phyloP scores from a whole-genome alignment of 2,888 invertebrate species.

The Tetragonula carbonaria region DNA sequence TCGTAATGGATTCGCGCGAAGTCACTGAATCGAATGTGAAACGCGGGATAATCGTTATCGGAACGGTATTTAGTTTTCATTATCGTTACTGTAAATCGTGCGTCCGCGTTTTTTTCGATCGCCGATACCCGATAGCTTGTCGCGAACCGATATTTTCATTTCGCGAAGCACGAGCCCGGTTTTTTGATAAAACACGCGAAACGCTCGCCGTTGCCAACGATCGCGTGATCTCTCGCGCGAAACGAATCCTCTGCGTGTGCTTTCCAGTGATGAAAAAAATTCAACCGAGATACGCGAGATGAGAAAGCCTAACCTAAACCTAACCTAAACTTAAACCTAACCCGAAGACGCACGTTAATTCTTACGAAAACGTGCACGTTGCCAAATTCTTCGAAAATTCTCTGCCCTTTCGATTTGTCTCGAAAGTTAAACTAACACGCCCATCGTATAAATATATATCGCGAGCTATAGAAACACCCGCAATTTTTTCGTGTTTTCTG shows the following conservation, averaged over 20 bases:
- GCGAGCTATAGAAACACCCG: too few species aligned
- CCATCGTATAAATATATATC: too few species aligned
- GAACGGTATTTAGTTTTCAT: conserved; percentile 42
- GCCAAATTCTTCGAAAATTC: too few species aligned
- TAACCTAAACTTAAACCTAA: background rate
- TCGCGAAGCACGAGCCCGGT: conserved; percentile 2
- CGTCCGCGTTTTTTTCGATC: conserved; percentile 36
- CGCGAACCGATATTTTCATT: conserved; percentile 43
- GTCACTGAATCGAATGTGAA: conserved; percentile 27
- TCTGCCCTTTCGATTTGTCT: too few species aligned
- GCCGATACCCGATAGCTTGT: conserved; percentile 35
- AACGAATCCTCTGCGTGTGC: background rate
- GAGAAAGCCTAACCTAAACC: background rate
- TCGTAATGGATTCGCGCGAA: conserved; percentile 26
- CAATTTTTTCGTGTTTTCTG: too few species aligned
- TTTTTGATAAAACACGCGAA: conserved; percentile 25
- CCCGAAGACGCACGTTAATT: background rate
- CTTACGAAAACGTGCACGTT: background rate
- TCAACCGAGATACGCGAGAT: background rate
- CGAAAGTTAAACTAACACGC: too few species aligned
- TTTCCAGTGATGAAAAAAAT: background rate
- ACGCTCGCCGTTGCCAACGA: background rate
- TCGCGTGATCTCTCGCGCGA: background rate
- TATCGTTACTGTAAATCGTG: conserved; percentile 47
- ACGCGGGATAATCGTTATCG: conserved; percentile 34